Conservation (phyloP, 2,888 invertebrate species). For the Esperia sulphurella region DNA sequence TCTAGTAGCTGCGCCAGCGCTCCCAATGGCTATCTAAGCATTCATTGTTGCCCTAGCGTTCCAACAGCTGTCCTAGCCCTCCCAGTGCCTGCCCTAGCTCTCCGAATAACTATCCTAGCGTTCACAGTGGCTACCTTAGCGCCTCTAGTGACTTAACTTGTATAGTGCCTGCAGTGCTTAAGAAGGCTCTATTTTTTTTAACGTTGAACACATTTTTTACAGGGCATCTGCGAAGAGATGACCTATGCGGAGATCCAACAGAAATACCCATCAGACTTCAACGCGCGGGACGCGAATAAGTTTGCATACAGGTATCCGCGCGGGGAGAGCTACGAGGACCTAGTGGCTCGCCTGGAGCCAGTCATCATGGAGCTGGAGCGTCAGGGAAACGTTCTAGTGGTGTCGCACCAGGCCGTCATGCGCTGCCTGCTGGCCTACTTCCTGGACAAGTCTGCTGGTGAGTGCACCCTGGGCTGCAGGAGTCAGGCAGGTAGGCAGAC, state of each 20-base stretch:
- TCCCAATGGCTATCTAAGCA: no score
- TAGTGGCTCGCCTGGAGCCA: slow-evolving; percentile 97
- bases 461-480: slow-evolving; percentile 25
- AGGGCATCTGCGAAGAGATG: slow-evolving; percentile 99
- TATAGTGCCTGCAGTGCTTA: no score
- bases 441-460: slow-evolving; percentile 95
- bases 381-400: slow-evolving; percentile 96
- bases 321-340: slow-evolving; percentile 98
- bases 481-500: no score
- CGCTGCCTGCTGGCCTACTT: slow-evolving; percentile 98
- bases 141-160: background rate
- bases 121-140: background rate
- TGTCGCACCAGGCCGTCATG: slow-evolving; percentile 98
- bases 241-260: slow-evolving; percentile 97
- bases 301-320: slow-evolving; percentile 94
- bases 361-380: slow-evolving; percentile 99
- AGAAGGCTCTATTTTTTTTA: background rate
- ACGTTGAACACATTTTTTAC: slow-evolving; percentile 10
- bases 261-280: slow-evolving; percentile 97
- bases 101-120: background rate
- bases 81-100: background rate
- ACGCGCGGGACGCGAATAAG: slow-evolving; percentile 96
- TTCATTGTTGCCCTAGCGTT: no score
- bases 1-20: background rate
- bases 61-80: no score